phyloP scores from a whole-genome alignment of 2,797 vertebrate genomes.

The Rhincodon typus region DNA sequence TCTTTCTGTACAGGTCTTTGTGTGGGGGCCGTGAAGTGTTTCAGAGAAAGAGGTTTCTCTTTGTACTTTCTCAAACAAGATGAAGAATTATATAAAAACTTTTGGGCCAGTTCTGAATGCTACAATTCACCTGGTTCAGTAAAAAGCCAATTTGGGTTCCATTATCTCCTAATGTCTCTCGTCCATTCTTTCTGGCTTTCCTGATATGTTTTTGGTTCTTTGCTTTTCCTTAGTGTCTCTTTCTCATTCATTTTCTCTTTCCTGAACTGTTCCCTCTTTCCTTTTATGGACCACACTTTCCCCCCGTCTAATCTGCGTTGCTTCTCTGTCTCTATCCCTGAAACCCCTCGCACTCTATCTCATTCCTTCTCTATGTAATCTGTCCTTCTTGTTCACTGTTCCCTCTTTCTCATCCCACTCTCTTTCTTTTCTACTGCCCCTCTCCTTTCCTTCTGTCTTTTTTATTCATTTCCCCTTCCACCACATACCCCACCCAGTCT shows the following conservation, averaged over 20 bases:
- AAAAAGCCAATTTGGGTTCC: background rate
- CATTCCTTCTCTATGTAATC: background rate
- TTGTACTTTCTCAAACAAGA: background rate
- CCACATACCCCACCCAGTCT: background rate
- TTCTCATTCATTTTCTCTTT: background rate
- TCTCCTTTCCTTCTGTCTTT: background rate
- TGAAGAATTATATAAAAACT: background rate
- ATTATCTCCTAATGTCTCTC: background rate
- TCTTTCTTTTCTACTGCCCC: background rate
- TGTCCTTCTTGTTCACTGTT: background rate
- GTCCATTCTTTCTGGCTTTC: background rate
- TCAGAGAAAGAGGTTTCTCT: background rate
- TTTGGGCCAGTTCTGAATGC: background rate
- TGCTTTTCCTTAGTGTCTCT: background rate
- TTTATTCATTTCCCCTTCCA: background rate
- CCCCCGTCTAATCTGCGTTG: background rate
- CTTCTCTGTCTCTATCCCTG: background rate
- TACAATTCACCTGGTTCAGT: background rate
- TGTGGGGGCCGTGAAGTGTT: background rate
- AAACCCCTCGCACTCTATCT: background rate
- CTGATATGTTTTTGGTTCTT: background rate
- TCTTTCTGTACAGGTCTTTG: background rate
- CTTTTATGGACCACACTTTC: background rate
- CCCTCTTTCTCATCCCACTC: background rate
- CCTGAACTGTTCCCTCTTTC: background rate